Evolutionary conservation across 2,888 invertebrate species (phyloP).

Genomic region (Linnaemya vulpina): DNA sequence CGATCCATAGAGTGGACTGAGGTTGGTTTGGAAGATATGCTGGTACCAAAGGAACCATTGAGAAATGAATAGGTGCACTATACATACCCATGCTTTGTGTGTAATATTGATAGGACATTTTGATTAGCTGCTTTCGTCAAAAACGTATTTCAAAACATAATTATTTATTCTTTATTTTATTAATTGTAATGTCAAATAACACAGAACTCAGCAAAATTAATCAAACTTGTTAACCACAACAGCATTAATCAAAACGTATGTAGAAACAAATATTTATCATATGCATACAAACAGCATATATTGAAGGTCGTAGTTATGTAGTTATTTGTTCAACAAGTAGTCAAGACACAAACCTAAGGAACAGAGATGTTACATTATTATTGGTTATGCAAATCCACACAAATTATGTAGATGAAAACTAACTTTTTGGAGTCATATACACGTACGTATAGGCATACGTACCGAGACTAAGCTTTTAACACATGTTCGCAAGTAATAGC

Average conservation of each 20-base stretch:
- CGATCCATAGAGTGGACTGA: not conserved
- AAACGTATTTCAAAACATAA: not conserved
- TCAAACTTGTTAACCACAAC: not conserved
- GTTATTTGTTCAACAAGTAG: not conserved
- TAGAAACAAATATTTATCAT: no score
- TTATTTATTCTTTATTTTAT: no score
- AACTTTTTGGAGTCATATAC: no score
- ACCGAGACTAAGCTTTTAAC: no score
- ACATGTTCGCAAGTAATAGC: no score
- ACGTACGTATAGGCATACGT: no score
- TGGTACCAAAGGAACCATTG: not conserved
- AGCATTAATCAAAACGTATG: not conserved
- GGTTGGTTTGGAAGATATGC: not conserved
- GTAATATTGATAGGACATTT: conserved; percentile 52
- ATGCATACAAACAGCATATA: not conserved
- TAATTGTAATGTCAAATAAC: no score
- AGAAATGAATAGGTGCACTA: not conserved
- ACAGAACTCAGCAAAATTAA: no score
- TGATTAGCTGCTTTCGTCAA: not conserved
- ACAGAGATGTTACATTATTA: not conserved
- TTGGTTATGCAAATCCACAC: no score
- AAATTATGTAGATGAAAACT: no score
- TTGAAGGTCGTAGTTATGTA: not conserved
- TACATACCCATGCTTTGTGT: conserved; percentile 18
- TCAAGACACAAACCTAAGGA: not conserved